Evolutionary conservation across 2,797 vertebrate species (phyloP).

Genomic region (Esox masquinongy): DNA sequence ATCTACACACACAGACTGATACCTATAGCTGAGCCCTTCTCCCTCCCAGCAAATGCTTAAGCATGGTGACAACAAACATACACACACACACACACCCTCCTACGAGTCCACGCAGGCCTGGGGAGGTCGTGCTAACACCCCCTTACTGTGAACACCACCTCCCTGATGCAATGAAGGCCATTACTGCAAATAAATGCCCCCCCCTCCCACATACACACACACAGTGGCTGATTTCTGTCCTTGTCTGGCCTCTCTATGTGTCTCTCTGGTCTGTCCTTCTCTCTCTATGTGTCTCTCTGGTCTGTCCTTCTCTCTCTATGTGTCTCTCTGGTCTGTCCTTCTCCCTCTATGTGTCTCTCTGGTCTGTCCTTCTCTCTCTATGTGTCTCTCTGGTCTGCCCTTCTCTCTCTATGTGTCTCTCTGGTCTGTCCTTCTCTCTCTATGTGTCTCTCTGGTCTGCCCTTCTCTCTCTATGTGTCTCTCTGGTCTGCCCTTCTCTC

Average conservation of each 20-base stretch:
- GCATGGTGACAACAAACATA: neutral
- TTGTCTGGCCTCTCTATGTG: constrained; percentile 24
- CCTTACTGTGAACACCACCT: neutral
- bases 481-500: neutral
- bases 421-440: no score
- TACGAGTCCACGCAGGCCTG: constrained; percentile 5
- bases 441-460: no score
- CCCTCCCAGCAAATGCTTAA: neutral
- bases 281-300: neutral
- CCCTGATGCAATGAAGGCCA: neutral
- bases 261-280: constrained; percentile 4
- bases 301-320: no score
- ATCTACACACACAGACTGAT: neutral
- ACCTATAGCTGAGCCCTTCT: constrained; percentile 6
- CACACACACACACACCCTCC: constrained; percentile 25
- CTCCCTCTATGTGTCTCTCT: no score
- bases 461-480: constrained; percentile 15
- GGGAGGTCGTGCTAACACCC: neutral
- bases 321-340: no score
- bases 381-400: no score
- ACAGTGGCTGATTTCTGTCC: constrained; percentile 45
- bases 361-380: no score
- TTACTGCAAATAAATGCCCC: neutral
- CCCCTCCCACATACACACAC: constrained; percentile 5
- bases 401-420: no score